phyloP scores from a whole-genome alignment of 1,140 invertebrate genomes.

The Dendrolimus punctatus region DNA sequence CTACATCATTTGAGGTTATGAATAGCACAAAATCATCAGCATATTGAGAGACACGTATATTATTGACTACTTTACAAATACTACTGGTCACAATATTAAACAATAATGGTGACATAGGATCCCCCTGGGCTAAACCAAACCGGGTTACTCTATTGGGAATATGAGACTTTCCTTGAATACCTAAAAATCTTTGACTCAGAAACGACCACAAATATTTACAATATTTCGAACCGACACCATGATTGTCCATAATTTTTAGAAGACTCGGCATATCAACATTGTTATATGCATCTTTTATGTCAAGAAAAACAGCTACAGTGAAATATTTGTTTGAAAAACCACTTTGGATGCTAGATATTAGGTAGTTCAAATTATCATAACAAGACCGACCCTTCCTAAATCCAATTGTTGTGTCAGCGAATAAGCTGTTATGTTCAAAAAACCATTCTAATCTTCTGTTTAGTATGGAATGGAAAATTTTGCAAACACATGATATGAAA shows the following conservation, averaged over 20 bases:
- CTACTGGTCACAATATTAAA: constrained; percentile 10
- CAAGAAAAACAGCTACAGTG: constrained; percentile 18
- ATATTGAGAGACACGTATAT: constrained; percentile 8
- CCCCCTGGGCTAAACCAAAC: constrained; percentile 11
- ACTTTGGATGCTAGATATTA: constrained; percentile 13
- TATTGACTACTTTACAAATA: constrained; percentile 3
- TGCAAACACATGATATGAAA: constrained; percentile 21
- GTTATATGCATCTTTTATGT: constrained; percentile 22
- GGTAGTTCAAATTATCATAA: constrained; percentile 11
- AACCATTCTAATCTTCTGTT: constrained; percentile 22
- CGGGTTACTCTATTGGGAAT: constrained; percentile 3
- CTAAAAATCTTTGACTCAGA: constrained; percentile 7
- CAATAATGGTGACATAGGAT: constrained; percentile 12
- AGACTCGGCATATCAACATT: constrained; percentile 13
- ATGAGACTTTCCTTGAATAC: neutral
- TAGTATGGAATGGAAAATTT: constrained; percentile 5
- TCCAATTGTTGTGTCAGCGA: constrained; percentile 13
- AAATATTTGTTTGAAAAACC: constrained; percentile 11
- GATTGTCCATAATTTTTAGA: constrained; percentile 8
- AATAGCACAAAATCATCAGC: constrained; percentile 9
- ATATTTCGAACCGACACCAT: constrained; percentile 8
- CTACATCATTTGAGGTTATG: too few species aligned
- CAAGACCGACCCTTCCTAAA: constrained; percentile 18
- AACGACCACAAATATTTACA: constrained; percentile 19
- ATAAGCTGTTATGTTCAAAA: constrained; percentile 13